Conservation (phyloP, 2,113 vertebrate species). For the Saguinus midas region DNA sequence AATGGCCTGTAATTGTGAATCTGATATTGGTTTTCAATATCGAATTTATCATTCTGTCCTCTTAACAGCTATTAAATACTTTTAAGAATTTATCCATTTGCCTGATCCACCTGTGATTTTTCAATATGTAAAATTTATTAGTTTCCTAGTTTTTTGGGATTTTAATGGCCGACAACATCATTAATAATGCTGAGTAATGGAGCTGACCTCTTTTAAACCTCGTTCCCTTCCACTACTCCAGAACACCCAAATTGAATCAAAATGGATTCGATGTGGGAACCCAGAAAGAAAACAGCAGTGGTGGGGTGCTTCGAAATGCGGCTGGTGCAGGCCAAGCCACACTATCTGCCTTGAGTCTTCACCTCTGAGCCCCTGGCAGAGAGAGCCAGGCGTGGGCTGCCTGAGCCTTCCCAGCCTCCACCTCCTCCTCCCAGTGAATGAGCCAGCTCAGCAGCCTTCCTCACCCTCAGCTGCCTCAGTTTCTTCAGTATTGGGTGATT, state of each 20-base stretch:
- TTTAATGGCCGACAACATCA: conserved; percentile 82
- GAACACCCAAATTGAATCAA: conserved; percentile 80
- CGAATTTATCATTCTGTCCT: conserved; percentile 90
- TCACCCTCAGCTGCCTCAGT: conserved; percentile 66
- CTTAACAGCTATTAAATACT: conserved; percentile 91
- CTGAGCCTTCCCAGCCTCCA: too few species aligned
- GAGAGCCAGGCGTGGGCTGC: background rate
- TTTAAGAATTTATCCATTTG: conserved; percentile 88
- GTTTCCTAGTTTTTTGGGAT: conserved; percentile 86
- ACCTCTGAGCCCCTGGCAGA: background rate
- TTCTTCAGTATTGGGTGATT: conserved; percentile 56
- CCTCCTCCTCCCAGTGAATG: background rate
- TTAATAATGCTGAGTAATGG: conserved; percentile 87
- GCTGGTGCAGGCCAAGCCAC: background rate
- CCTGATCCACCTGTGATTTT: conserved; percentile 84
- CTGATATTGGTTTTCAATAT: conserved; percentile 90
- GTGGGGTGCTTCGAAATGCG: background rate
- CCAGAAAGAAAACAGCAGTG: conserved; percentile 28
- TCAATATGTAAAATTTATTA: conserved; percentile 87
- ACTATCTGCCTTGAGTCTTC: background rate
- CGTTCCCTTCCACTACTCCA: conserved; percentile 78
- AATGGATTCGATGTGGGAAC: conserved; percentile 69
- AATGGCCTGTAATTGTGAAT: conserved; percentile 88
- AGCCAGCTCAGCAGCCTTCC: background rate
- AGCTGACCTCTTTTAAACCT: conserved; percentile 77